Evolutionary conservation across 2,888 invertebrate genomes (phyloP).

Genomic region (Agrotis segetum): DNA sequence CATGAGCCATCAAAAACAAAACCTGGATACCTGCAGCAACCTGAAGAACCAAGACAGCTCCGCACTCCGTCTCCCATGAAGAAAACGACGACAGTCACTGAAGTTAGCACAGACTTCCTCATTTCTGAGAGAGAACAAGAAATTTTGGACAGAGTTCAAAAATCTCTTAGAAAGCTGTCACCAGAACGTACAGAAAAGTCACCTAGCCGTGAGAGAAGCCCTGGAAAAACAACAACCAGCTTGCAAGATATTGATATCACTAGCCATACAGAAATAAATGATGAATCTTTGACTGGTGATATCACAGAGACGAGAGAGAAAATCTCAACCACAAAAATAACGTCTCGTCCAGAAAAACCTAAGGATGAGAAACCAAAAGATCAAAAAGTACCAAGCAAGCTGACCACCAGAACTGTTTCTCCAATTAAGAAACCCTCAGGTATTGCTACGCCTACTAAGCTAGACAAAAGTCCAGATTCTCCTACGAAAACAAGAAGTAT

Average conservation of each 20-base stretch:
- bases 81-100: slow-evolving; percentile 64
- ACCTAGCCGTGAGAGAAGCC: slow-evolving; percentile 77
- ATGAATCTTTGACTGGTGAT: slow-evolving; percentile 54
- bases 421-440: slow-evolving; percentile 79
- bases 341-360: slow-evolving; percentile 47
- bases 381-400: slow-evolving; percentile 72
- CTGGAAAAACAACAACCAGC: slow-evolving; percentile 76
- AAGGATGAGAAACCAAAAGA: slow-evolving; percentile 72
- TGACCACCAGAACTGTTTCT: slow-evolving; percentile 79
- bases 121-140: slow-evolving; percentile 83
- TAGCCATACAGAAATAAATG: slow-evolving; percentile 54
- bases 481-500: slow-evolving; percentile 79
- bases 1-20: slow-evolving; percentile 42
- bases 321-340: slow-evolving; percentile 55
- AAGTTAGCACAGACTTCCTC: slow-evolving; percentile 74
- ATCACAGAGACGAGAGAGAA: slow-evolving; percentile 60
- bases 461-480: slow-evolving; percentile 71
- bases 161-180: slow-evolving; percentile 83
- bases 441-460: slow-evolving; percentile 64
- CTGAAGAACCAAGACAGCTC: slow-evolving; percentile 64
- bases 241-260: slow-evolving; percentile 76
- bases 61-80: slow-evolving; percentile 74
- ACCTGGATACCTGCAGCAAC: slow-evolving; percentile 46
- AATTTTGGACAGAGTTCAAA: slow-evolving; percentile 82
- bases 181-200: slow-evolving; percentile 80